Evolutionary conservation across 2,797 vertebrate species (phyloP).

Genomic region (Pterois miles): DNA sequence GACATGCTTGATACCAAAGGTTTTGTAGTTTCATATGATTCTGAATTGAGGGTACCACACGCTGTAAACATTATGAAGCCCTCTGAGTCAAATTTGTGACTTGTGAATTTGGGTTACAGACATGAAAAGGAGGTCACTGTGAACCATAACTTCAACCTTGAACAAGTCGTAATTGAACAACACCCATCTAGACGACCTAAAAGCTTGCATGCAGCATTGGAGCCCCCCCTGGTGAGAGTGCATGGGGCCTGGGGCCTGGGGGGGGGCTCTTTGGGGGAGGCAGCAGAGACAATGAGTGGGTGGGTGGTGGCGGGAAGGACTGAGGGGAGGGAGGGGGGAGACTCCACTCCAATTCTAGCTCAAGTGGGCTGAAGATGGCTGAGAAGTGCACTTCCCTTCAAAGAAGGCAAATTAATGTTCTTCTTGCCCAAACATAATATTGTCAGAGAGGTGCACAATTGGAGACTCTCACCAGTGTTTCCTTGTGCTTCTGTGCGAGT

Average conservation of each 20-base stretch:
- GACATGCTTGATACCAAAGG: no score
- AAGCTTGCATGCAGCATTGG: constrained; percentile 30
- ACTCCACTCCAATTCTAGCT: constrained; percentile 71
- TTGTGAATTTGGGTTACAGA: neutral
- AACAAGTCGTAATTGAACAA: constrained; percentile 24
- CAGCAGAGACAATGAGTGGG: constrained; percentile 70
- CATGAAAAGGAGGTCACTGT: neutral
- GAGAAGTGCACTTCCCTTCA: constrained; percentile 79
- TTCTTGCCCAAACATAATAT: constrained; percentile 84
- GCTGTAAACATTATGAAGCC: neutral
- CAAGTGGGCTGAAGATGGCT: constrained; percentile 79
- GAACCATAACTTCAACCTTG: neutral
- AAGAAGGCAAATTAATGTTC: constrained; percentile 84
- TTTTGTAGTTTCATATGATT: no score
- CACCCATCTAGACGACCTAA: constrained; percentile 5
- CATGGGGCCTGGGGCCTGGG: constrained; percentile 19
- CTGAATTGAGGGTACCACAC: no score
- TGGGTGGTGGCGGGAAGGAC: constrained; percentile 65
- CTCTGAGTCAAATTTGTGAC: neutral
- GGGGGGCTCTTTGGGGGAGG: constrained; percentile 57
- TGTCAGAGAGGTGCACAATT: constrained; percentile 77
- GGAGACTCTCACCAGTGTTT: constrained; percentile 70
- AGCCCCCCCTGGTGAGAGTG: constrained; percentile 25
- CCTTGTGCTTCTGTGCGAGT: constrained; percentile 55
- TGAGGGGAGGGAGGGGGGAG: constrained; percentile 33